Evolutionary conservation across 2,113 vertebrate species (phyloP), one percentile per base, ranked within the genome.

Genomic region (Malaclemys terrapin): DNA sequence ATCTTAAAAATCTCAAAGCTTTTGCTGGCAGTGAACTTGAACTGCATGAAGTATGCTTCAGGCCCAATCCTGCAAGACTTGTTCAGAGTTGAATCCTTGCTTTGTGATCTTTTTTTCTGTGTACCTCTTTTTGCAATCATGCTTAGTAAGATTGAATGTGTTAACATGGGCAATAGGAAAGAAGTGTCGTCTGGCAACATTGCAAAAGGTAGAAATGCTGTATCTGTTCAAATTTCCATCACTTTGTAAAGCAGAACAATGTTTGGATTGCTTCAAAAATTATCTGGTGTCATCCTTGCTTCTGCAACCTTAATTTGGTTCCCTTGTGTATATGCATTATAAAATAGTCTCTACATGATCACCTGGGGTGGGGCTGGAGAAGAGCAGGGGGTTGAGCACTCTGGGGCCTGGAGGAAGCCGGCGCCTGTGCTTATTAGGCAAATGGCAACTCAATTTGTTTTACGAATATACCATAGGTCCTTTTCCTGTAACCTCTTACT

Each of bases 101-200:
- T 81, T 47, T 78, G 2, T 24, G 81, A 38, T 65, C n/a, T 35
- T 81, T 38, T 42, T 59, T 88, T 11, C 56, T 9, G 12, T 42
- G 45, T 27, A 13, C 10, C 49, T 4, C 1, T 84, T 20, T 72
- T 78, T 22, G 10, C 2, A 19, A 1, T 1, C 2, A 2, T 5
- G 50, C 80, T 85, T 75, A 27, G 42, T 47, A 85, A 82, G 59
- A 31, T 16, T 16, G 59, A 14, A 6, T 62, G 29, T 62, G 59
- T 62, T 62, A 62, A 62, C 25, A 10, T 29, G 11, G 80, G 6
- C 10, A 82, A 87, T 85, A 52, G 14, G 47, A 52, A 90, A 81
- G 80, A 54, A 54, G 65, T 50, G 38, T 9, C 29, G 35, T 9
- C 78, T 80, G 16, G 8, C 16, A 47, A 22, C 31, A 25, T 29